These are phyloP conservation scores for Oenanthe melanoleuca DNA, from an alignment of 2,113 vertebrate species.

Conservation along the genomic window DNA sequence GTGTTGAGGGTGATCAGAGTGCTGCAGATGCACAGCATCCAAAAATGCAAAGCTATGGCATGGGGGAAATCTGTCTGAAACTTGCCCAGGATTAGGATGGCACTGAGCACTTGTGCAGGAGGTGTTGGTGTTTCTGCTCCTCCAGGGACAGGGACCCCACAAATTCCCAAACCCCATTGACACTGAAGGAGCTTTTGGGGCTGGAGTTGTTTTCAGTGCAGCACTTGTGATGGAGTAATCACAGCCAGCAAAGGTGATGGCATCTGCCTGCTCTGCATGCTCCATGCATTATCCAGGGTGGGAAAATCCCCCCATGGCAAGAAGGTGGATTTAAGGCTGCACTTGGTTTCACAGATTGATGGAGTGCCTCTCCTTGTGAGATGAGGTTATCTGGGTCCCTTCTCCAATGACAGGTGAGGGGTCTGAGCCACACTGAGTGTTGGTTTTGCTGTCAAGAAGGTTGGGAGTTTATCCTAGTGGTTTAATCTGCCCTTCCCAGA, in stretches of 20 bases:
- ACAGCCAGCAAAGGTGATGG: neutral
- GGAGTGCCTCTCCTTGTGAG: neutral
- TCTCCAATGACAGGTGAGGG: neutral
- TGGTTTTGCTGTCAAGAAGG: neutral
- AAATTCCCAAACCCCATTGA: accelerated
- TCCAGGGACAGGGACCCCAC: no score
- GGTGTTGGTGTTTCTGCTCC: neutral
- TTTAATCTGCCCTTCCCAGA: neutral
- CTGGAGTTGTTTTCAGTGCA: neutral
- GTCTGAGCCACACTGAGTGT: neutral
- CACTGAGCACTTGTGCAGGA: neutral
- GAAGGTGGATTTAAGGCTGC: neutral
- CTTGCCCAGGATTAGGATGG: accelerated
- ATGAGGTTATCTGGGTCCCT: neutral
- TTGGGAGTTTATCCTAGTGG: neutral
- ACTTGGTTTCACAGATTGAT: accelerated
- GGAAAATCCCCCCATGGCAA: neutral
- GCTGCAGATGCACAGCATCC: neutral
- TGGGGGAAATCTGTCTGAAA: neutral
- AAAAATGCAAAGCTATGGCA: neutral
- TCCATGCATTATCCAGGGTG: accelerated
- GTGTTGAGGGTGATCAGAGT: neutral
- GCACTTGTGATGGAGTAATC: no score
- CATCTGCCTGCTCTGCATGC: neutral
- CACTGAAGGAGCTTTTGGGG: neutral